Conservation (phyloP, 1,140 invertebrate genomes). For the Lepidostoma basale region DNA sequence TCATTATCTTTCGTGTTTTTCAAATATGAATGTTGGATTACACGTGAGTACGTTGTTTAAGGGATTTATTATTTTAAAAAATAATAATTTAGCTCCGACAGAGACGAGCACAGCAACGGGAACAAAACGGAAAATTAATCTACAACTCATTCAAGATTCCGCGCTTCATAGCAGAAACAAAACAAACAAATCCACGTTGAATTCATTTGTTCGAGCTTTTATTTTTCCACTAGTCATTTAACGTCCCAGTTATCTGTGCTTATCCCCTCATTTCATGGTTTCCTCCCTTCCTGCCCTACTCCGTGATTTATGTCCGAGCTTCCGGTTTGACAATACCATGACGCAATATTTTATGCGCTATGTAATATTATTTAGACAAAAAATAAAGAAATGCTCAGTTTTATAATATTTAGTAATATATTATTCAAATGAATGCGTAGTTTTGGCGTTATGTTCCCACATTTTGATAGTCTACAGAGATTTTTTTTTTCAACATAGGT, state of each 20-base stretch:
- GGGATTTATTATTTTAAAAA: no score
- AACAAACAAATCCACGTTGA: conserved; percentile 15
- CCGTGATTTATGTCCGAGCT: conserved; percentile 45
- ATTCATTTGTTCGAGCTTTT: conserved; percentile 20
- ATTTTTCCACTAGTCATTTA: conserved; percentile 26
- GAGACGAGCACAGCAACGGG: no score
- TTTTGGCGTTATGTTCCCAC: neutral
- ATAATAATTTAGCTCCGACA: no score
- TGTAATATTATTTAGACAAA: conserved; percentile 44
- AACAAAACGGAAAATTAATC: conserved; percentile 1
- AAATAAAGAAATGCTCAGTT: neutral
- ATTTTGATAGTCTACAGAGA: no score
- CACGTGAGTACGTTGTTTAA: no score
- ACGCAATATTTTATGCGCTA: conserved; percentile 45
- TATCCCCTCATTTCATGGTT: conserved; percentile 21
- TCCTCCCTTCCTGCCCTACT: conserved; percentile 14
- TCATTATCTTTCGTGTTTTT: no score
- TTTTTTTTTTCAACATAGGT: no score
- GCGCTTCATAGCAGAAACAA: neutral
- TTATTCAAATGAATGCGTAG: neutral
- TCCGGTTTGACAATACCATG: conserved; percentile 46
- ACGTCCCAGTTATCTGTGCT: conserved; percentile 22
- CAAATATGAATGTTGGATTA: no score
- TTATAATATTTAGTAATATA: neutral
- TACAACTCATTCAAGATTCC: neutral